Percentiles rank a stretch among this genome's conserved stretches.
These are phyloP conservation scores for Coelinius sp. DNA, from an alignment of 2,888 invertebrate species.

Conservation along the genomic window DNA sequence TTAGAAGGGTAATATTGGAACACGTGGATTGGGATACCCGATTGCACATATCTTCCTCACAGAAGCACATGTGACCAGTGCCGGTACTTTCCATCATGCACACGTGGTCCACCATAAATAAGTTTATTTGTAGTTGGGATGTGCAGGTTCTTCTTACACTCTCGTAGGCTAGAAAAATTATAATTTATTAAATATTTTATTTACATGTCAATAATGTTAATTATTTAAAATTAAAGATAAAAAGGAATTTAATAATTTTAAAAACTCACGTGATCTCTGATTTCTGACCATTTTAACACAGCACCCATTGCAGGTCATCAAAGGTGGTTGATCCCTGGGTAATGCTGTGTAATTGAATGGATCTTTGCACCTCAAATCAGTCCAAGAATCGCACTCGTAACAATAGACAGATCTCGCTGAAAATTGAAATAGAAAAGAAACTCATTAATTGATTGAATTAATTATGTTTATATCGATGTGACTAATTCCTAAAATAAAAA, in stretches of 20 bases:
- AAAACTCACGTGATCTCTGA: slow-evolving; percentile 86
- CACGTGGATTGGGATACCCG: slow-evolving; percentile 68
- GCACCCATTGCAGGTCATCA: slow-evolving; percentile 92
- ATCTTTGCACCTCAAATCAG: slow-evolving; percentile 90
- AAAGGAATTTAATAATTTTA: neutral
- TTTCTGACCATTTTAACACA: slow-evolving; percentile 97
- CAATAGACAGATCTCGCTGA: slow-evolving; percentile 91
- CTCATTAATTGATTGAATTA: neutral
- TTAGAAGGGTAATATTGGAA: slow-evolving; percentile 63
- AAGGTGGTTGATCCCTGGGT: slow-evolving; percentile 88
- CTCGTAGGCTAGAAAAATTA: slow-evolving; percentile 83
- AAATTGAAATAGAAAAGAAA: neutral
- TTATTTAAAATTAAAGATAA: slow-evolving; percentile 29
- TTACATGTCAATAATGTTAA: no score
- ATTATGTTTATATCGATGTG: neutral
- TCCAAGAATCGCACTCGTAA: slow-evolving; percentile 95
- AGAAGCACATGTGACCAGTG: slow-evolving; percentile 98
- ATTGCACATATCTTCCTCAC: slow-evolving; percentile 98
- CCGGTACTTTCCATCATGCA: slow-evolving; percentile 99
- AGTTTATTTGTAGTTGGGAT: slow-evolving; percentile 93
- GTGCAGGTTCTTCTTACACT: slow-evolving; percentile 94
- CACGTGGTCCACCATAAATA: slow-evolving; percentile 98
- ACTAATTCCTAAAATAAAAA: slow-evolving; percentile 44
- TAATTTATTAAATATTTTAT: slow-evolving; percentile 1
- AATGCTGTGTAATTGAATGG: slow-evolving; percentile 94